Base-by-base conservation (phyloP, 1,140 invertebrate species). In the Whitmania pigra region DNA sequence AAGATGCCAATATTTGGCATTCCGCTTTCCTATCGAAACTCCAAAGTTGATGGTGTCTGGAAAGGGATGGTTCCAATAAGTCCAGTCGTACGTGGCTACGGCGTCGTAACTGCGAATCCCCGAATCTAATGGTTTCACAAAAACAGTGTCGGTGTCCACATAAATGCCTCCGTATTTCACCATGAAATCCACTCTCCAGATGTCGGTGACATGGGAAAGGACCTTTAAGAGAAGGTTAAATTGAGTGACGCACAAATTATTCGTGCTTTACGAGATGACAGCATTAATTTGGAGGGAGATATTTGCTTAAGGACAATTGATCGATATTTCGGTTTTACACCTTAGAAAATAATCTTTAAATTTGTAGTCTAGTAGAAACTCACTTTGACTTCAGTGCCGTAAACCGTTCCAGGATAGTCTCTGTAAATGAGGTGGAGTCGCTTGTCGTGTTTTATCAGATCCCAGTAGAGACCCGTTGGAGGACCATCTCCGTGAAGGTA, bases 1-100 rank as follows among this genome's bases (percentile, higher is more conserved):
- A 18, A 63, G 20, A 20, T 72, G 73, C 74, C 74, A 74, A 53
- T 69, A 74, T 25, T 49, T 55, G 27, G 74, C 71, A 71, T 72
- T 72, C 25, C 71, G 25, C 54, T 74, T 74, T 17, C 71, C 71
- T 18, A 74, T 43, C 15, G 71, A 71, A 25, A 74, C 74, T 0
- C 74, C 74, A 67, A 72, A 73, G 68, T 74, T 74, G 53, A 74
- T 74, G 53, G 71, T 74, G 68, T 74, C 71, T 25, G 74, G 74
- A 55, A 72, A 74, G 11, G 74, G 74, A 20, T 60, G 74, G 43
- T 73, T 74, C 74, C 74, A 74, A 49, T 74, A 72, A 43, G 71
- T 73, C 74, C 74, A 74, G 67, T 74, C 74, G 54, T 72, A 72
- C 3, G 74, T 67, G 17, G 60, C 74, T 13, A 74, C 67, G 18